These are phyloP conservation scores for Mustela lutreola DNA, from an alignment of 2,113 vertebrate genomes.

Conservation along the genomic window DNA sequence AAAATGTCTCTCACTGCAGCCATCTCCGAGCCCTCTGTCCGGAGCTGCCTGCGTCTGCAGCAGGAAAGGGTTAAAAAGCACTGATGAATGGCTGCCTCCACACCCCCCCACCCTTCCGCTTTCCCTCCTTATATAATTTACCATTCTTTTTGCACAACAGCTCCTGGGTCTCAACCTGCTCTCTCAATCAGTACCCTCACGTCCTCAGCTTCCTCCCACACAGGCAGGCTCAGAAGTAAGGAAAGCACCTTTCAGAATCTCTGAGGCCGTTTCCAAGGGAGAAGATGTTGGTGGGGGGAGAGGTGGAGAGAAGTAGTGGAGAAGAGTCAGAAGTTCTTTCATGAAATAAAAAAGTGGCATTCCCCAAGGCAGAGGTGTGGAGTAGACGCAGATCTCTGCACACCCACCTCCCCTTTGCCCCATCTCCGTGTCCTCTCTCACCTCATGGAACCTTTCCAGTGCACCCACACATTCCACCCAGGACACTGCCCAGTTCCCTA, in stretches of 20 bases:
- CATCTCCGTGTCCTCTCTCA: not conserved
- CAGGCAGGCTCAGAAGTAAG: slow-evolving; percentile 23
- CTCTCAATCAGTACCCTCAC: slow-evolving; percentile 73
- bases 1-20: not conserved
- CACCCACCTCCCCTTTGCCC: not conserved
- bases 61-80: slow-evolving; percentile 69
- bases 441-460: fast-evolving
- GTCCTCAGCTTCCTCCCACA: slow-evolving; percentile 71
- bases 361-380: not conserved
- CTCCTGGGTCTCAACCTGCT: slow-evolving; percentile 65
- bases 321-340: slow-evolving; percentile 53
- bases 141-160: slow-evolving; percentile 70
- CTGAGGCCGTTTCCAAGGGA: slow-evolving; percentile 68
- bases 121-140: slow-evolving; percentile 62
- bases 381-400: fast-evolving
- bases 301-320: not conserved
- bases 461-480: not conserved
- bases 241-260: slow-evolving; percentile 50
- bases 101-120: not conserved
- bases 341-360: not conserved
- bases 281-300: not conserved
- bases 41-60: not conserved
- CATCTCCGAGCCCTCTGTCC: fast-evolving
- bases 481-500: not conserved
- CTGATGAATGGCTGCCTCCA: not conserved